Base-by-base conservation (phyloP, 2,797 vertebrate genomes). In the Rhodeus uyekii region DNA sequence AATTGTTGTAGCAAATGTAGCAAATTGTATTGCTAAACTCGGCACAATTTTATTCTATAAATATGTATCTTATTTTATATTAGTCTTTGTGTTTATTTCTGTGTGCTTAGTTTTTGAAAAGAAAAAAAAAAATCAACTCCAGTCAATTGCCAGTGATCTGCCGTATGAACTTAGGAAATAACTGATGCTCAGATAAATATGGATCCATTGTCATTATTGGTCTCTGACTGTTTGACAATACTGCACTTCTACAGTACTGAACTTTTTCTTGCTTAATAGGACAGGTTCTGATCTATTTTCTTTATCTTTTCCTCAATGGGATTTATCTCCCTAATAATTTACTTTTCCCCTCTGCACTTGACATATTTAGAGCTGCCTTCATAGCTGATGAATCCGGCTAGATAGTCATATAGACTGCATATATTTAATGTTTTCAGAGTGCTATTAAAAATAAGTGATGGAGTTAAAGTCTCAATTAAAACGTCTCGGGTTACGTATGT, bases 381-480 rank as follows among this genome's bases (percentile, higher is more conserved):
- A 44, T 42, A n/a, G n/a, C n/a, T n/a, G 36, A 4, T 16, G 13
- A 48, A 77, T 9, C 4, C 58, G 48, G 10, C 48, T 39, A 46
- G 18, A 53, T 10, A n/a, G 12, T 44, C 3, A 58, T 13, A 48
- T 7, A 27, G 14, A 24, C 7, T 61, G 36, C 34, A 58, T 1
- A 0, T 72, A 44, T 9, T 60, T 61, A 18, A 34, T 27, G n/a
- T 29, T 80, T 16, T 27, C 36, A 69, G 29, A 69, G 53, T 18
- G 27, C 8, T 8, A 8, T 6, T 18, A 46, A 46, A 46, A 46
- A 34, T 27, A 38, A 13, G 38, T 16, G 24, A 12, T 29, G 55
- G 24, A 7, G 24, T 71, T 69, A 58, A 78, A 65, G 29, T 69
- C 53, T 80, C 42, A 80, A 80, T 80, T 72, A 71, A 80, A 61